Base-by-base conservation (phyloP, 2,888 invertebrate species). In the Thysanoteuthis rhombus region DNA sequence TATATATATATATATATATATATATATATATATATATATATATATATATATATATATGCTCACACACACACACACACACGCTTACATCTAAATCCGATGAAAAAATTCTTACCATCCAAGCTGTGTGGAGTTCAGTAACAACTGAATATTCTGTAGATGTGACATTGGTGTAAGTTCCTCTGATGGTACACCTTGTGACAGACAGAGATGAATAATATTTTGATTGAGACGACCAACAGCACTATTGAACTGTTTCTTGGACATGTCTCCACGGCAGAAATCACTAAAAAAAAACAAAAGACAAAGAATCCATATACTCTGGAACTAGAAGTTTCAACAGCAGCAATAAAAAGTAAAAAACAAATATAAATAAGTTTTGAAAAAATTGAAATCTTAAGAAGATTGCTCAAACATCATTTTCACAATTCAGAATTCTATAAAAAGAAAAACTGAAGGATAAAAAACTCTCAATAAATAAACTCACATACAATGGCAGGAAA, bases 201-300 rank as follows among this genome's bases (percentile, higher is more conserved):
- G 98, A 96, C 98, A 98, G 95, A 98, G 97, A 97, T 98, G 98
- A 95, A 98, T 97, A 94, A 98, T 98, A 96, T 98, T 98, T 95
- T 98, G 98, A 97, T 98, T 98, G 94, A 99, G 97, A 94, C 98
- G 98, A 92, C 98, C 98, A 94, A 98, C 98, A 97, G 98, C 98
- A 95, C 98, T 98, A 95, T 98, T 97, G 97, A 99, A 98, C 96
- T 98, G 98, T 95, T 98, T 97, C 96, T 98, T 98, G 92, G 97
- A 98, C 97, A 98, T 97, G 95, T 98, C 98, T 96, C 98, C 98
- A 95, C 98, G 98, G 96, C 98, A 98, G 97, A 98, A 98, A 97
- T 99, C 99, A 97, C 98, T 98, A 97, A 94, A 97, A 95, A 93
- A 93, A 90, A 91, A 39, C 8, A 6, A 75, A 75, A n/a, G 19